phyloP scores from a whole-genome alignment of 2,113 vertebrate genomes.

The Sinosuthora webbiana region DNA sequence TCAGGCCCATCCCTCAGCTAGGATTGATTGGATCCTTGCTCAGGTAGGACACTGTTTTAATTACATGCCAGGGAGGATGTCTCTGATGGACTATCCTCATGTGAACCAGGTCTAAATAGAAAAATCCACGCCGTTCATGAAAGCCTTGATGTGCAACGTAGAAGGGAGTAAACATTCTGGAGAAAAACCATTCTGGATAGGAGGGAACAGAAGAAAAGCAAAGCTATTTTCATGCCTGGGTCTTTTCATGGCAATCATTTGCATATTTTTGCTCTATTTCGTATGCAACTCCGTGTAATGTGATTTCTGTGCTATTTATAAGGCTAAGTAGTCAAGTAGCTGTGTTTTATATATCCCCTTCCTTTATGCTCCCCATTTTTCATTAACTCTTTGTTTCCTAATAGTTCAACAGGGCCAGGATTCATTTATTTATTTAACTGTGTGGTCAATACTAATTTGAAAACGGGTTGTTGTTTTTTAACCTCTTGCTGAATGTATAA shows the following conservation, averaged over 20 bases:
- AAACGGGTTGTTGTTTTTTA: not conserved
- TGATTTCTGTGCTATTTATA: conserved; percentile 11
- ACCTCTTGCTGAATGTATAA: not conserved
- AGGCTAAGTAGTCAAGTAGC: not conserved
- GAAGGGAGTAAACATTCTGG: not conserved
- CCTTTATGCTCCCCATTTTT: not conserved
- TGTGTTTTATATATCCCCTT: not conserved
- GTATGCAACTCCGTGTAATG: not conserved
- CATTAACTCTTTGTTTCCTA: not conserved
- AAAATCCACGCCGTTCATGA: not conserved
- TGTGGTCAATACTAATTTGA: not conserved
- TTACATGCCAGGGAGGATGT: conserved; percentile 25
- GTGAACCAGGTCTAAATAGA: not conserved
- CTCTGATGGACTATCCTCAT: conserved; percentile 22
- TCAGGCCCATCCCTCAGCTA: not conserved
- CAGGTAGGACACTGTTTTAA: not conserved
- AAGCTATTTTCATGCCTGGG: not conserved
- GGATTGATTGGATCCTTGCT: not conserved
- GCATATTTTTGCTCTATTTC: not conserved
- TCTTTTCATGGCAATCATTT: conserved; percentile 1
- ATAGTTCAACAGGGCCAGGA: not conserved
- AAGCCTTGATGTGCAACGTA: not conserved
- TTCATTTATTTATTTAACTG: not conserved
- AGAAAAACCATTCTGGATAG: not conserved
- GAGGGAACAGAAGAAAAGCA: not conserved